Evolutionary conservation across 2,113 vertebrate genomes (phyloP).

Genomic region (Thymallus thymallus): DNA sequence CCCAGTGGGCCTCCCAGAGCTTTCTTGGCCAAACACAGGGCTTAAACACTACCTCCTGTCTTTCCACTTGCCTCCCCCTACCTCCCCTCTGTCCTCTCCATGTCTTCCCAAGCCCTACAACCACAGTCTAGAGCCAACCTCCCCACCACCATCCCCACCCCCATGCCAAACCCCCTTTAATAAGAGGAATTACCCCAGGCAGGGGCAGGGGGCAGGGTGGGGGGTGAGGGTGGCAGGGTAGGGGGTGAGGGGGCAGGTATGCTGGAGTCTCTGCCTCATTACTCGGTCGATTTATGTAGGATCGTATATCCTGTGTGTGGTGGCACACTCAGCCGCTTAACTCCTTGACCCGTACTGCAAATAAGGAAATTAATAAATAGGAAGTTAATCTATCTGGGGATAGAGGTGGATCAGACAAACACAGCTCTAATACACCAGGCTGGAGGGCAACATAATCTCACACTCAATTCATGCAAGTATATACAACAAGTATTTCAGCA

Average conservation of each 20-base stretch:
- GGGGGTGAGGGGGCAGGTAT: conserved; percentile 49
- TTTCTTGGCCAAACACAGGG: conserved; percentile 80
- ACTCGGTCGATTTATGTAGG: conserved; percentile 72
- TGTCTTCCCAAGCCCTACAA: conserved; percentile 39
- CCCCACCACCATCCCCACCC: conserved; percentile 1
- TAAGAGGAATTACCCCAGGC: conserved; percentile 68
- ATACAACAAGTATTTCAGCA: too few relatives aligned
- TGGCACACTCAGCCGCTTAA: conserved; percentile 65
- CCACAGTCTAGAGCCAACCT: conserved; percentile 47
- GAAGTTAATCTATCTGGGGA: conserved; percentile 37
- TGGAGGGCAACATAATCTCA: too few relatives aligned
- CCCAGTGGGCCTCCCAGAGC: conserved; percentile 73
- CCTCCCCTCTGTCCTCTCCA: conserved; percentile 29
- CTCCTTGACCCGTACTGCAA: conserved; percentile 71
- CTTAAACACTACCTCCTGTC: conserved; percentile 72
- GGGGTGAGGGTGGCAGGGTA: conserved; percentile 19
- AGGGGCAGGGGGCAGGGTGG: conserved; percentile 30
- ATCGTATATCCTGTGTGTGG: conserved; percentile 61
- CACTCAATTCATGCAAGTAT: too few relatives aligned
- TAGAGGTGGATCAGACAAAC: conserved; percentile 34
- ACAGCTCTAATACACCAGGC: not conserved
- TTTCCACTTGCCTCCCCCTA: conserved; percentile 42
- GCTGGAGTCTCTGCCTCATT: conserved; percentile 65
- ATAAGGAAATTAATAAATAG: conserved; percentile 72
- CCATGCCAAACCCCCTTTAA: conserved; percentile 62